Conservation (phyloP, 2,888 invertebrate genomes). For the Pollenia amentaria region DNA sequence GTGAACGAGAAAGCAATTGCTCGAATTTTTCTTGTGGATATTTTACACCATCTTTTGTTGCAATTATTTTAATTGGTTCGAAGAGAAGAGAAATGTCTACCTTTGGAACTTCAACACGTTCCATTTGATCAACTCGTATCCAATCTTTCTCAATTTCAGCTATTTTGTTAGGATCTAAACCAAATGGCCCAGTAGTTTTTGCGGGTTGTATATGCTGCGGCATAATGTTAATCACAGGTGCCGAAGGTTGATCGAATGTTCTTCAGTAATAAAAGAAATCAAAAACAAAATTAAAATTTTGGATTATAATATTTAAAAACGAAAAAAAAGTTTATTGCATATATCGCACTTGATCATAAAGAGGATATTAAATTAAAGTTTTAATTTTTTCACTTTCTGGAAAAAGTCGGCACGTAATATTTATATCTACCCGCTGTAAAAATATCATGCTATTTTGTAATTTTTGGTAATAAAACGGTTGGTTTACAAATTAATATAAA, state of each 20-base stretch:
- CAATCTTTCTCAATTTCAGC: conserved; percentile 88
- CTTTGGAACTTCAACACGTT: conserved; percentile 83
- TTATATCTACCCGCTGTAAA: too few species aligned
- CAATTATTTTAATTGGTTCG: conserved; percentile 85
- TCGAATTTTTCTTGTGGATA: conserved; percentile 84
- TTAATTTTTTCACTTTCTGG: too few species aligned
- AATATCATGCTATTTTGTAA: too few species aligned
- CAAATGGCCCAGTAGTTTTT: conserved; percentile 89
- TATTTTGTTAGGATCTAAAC: conserved; percentile 90
- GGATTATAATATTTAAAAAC: neutral
- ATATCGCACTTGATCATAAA: too few species aligned
- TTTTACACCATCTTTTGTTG: conserved; percentile 85
- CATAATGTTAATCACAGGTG: conserved; percentile 81
- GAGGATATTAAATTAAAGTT: too few species aligned
- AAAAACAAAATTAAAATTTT: conserved; percentile 4
- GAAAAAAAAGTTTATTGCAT: neutral
- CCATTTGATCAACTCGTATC: conserved; percentile 84
- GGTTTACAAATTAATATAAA: too few species aligned
- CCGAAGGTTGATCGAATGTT: conserved; percentile 81
- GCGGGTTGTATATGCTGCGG: conserved; percentile 84
- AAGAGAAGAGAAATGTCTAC: conserved; percentile 83
- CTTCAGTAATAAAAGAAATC: conserved; percentile 75
- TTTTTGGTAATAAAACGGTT: too few species aligned
- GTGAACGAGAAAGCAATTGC: conserved; percentile 81
- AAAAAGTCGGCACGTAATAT: too few species aligned